These are phyloP conservation scores for Trilocha varians DNA, from an alignment of 2,888 invertebrate genomes.

Conservation along the genomic window DNA sequence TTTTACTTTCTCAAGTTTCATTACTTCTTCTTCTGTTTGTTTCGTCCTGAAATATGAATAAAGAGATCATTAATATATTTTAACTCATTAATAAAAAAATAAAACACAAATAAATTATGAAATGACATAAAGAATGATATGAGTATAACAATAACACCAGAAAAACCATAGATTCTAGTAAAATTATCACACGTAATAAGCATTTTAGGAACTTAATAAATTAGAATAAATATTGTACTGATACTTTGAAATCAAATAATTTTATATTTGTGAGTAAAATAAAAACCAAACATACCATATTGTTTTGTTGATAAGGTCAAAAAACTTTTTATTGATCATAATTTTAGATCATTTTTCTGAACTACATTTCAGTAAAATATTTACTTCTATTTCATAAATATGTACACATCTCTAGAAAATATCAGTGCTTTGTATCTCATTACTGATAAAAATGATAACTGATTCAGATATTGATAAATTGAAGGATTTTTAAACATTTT, in stretches of 20 bases:
- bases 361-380: too few species aligned
- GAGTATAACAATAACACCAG: too few species aligned
- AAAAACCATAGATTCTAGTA: too few species aligned
- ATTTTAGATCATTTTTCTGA: constrained; percentile 2
- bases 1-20: constrained; percentile 75
- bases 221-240: neutral
- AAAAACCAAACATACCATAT: constrained; percentile 21
- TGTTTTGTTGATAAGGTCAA: constrained; percentile 22
- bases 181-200: too few species aligned
- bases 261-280: neutral
- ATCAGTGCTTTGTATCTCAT: constrained; percentile 7
- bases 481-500: too few species aligned
- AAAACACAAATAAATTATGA: too few species aligned
- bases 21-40: constrained; percentile 80
- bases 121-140: too few species aligned
- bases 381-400: too few species aligned
- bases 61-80: too few species aligned
- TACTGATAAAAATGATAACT: constrained; percentile 2
- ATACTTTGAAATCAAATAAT: neutral
- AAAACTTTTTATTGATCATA: constrained; percentile 21
- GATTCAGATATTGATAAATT: too few species aligned
- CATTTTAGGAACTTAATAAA: too few species aligned
- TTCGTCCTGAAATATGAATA: constrained; percentile 72
- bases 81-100: too few species aligned
- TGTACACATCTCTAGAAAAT: neutral